Evolutionary conservation across 1,140 invertebrate genomes (phyloP).

Genomic region (Adelges cooleyi): DNA sequence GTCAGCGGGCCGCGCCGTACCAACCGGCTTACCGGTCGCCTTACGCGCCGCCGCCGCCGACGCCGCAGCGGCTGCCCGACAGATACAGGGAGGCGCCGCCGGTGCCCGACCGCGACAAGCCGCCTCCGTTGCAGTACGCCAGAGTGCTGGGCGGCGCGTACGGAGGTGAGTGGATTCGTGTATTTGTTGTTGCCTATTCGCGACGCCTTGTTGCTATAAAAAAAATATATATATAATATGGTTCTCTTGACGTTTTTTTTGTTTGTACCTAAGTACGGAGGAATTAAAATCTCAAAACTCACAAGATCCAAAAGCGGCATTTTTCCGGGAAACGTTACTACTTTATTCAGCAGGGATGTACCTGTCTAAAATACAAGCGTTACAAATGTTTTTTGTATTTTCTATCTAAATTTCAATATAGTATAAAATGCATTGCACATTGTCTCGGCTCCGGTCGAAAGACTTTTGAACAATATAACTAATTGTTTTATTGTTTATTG

Average conservation of each 20-base stretch:
- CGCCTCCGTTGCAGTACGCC: constrained; percentile 39
- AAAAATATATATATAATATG: background rate
- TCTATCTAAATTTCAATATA: too few species aligned
- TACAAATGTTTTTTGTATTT: too few species aligned
- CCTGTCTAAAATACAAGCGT: too few species aligned
- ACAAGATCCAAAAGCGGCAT: background rate
- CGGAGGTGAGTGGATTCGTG: background rate
- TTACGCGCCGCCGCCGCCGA: background rate
- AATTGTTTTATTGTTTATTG: too few species aligned
- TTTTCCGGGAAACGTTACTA: background rate
- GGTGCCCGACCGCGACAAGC: background rate
- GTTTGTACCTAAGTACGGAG: background rate
- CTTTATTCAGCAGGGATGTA: too few species aligned
- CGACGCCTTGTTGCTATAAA: too few species aligned
- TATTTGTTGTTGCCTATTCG: too few species aligned
- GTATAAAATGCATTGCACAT: too few species aligned
- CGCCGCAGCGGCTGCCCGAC: background rate
- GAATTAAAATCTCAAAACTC: background rate
- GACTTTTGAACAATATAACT: too few species aligned
- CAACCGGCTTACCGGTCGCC: background rate
- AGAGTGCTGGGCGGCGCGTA: constrained; percentile 34
- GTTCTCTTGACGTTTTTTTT: background rate
- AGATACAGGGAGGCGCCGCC: background rate
- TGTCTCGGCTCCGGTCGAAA: too few species aligned
- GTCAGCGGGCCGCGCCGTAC: background rate